Base-by-base conservation (phyloP, 2,113 vertebrate genomes). In the Eublepharis macularius region DNA sequence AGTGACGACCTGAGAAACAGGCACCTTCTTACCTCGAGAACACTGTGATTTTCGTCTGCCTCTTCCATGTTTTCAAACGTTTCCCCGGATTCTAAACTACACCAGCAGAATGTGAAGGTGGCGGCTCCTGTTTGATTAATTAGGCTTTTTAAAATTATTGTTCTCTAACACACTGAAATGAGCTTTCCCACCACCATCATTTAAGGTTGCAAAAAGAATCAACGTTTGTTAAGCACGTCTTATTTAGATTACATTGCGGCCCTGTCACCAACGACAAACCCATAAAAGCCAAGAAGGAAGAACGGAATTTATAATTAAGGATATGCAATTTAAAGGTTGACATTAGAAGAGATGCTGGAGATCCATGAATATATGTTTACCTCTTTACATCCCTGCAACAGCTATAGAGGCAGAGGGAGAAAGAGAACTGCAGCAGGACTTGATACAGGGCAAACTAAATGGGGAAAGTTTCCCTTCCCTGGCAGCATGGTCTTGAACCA, bases 101-200 rank as follows among this genome's bases (percentile, higher is more conserved):
- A 82, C 7, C 86, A 74, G 86, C 81, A 66, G 86, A 79, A 54
- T 54, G 76, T 60, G 51, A 83, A 79, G 86, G 86, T 83, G 57
- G 81, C 81, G 54, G 81, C 60, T 87, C 86, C 86, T 87, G 86
- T 87, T 87, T 80, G 81, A 87, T 87, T 66, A 87, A 87, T 74
- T 79, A 86, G 77, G 76, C 84, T 86, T 80, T 86, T 84, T 74
- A 39, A 26, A 73, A 65, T 85, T 74, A 70, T 29, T 60, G 29
- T 63, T 47, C 26, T 34, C 5, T 80, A 29, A 49, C 47, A 80
- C 26, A 63, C 4, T 8, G 32, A 4, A n/a, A 79, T 70, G 41
- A 72, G 26, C 49, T 47, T 65, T 36, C 76, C 84, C 84, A 80
- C 51, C 68, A 80, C 54, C 81, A 49, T 34, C 54, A 65, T 74